phyloP scores from a whole-genome alignment of 2,113 vertebrate genomes.

The Microcebus griseorufus region DNA sequence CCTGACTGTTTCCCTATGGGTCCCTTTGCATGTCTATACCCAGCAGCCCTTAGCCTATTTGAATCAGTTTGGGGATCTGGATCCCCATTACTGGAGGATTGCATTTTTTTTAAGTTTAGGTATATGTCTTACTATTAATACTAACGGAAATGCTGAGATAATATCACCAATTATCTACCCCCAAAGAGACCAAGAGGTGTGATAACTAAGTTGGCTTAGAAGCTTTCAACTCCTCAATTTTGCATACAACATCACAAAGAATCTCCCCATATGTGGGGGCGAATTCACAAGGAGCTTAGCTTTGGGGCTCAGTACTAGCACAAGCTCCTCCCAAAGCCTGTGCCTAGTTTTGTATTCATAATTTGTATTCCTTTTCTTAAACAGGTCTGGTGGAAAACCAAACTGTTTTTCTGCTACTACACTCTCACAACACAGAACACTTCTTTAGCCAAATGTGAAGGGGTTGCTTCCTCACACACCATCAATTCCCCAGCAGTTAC shows the following conservation, averaged over 20 bases:
- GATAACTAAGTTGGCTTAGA: background rate
- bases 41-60: background rate
- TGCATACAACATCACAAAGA: no score
- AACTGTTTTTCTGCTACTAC: background rate
- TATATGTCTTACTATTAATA: slow-evolving; percentile 19
- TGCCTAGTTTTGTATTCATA: background rate
- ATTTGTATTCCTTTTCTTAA: background rate
- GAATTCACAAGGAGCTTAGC: background rate
- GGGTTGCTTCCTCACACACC: background rate
- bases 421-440: background rate
- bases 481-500: background rate
- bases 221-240: background rate
- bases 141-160: background rate
- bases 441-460: background rate
- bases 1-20: background rate
- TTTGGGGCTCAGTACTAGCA: background rate
- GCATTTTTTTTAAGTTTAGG: background rate
- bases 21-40: background rate
- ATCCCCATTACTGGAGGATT: background rate
- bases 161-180: background rate
- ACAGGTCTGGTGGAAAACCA: background rate
- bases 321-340: background rate
- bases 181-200: background rate
- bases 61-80: background rate
- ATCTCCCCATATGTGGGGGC: background rate